Base-by-base conservation (phyloP, 2,888 invertebrate species). In the Augochlorella aurata region DNA sequence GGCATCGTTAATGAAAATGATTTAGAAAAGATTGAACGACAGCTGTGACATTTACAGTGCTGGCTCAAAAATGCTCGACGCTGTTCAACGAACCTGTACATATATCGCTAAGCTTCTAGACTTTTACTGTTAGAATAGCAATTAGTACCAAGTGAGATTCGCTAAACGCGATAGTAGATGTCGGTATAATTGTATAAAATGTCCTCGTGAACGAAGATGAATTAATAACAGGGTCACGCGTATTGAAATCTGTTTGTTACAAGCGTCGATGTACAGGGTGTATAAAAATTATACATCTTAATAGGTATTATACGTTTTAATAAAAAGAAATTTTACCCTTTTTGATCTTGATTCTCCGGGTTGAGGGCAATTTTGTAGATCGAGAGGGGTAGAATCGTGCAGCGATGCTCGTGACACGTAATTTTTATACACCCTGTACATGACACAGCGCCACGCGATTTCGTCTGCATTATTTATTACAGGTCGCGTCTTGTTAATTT, bases 401-500 rank as follows among this genome's bases (percentile, higher is more conserved):
- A n/a, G n/a, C n/a, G n/a, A 29, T 29, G 29, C 2, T 29, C 29
- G 29, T 2, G 29, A 2, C 29, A 29, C 2, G 2, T 29, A 29
- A 29, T 29, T 29, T 29, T 29, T 29, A 29, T 29, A 29, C 29
- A 29, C 29, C 29, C 29, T 29, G 29, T 2, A 9, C 21, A 21
- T 12, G 21, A n/a, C 9, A n/a, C 3, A 21, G 16, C 29, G 61
- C 16, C 8, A 9, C 29, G 29, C 8, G 9, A 61, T 38, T 16
- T 45, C 38, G 16, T 61, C n/a, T 54, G n/a, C 49, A 12, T 44
- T 68, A 77, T 77, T 72, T 72, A 71, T 67, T 63, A 45, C 44
- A 49, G 4, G 12, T 47, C 16, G 21, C 14, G 21, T 24, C 12
- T 45, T 24, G 29, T 50, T 74, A 52, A 74, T 65, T 74, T 71